These are phyloP conservation scores for Erpornis zantholeuca DNA, from an alignment of 2,113 vertebrate species.

Conservation along the genomic window DNA sequence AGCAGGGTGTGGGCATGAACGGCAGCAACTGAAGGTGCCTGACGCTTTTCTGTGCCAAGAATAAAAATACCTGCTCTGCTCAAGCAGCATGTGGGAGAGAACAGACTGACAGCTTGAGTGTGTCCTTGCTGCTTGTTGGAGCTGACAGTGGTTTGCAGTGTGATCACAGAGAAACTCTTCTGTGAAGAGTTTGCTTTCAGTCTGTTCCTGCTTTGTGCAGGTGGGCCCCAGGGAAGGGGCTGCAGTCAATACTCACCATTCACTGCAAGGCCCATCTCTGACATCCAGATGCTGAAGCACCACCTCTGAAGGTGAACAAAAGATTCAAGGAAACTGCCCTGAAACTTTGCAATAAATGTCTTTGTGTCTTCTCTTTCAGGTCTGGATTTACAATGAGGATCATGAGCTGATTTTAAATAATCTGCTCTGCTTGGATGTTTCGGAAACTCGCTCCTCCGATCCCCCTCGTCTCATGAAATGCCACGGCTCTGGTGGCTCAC, in stretches of 20 bases:
- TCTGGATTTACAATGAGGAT: conserved; percentile 92
- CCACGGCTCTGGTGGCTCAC: conserved; percentile 92
- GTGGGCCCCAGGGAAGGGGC: not conserved
- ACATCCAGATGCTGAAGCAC: not conserved
- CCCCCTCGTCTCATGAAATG: conserved; percentile 96
- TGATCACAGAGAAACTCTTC: not conserved
- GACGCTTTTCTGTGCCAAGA: not conserved
- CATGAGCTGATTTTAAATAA: conserved; percentile 88
- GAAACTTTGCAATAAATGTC: not conserved
- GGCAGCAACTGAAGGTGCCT: not conserved
- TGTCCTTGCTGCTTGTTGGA: not conserved
- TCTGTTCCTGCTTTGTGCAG: not conserved
- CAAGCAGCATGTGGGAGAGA: not conserved
- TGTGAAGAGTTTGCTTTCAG: not conserved
- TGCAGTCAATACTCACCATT: not conserved
- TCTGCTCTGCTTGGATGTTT: conserved; percentile 91
- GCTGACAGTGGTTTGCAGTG: not conserved
- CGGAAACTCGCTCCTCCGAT: conserved; percentile 86
- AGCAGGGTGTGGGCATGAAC: not conserved
- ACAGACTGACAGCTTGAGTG: not conserved
- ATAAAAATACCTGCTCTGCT: not conserved
- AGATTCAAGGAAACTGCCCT: not conserved
- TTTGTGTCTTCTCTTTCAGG: conserved; percentile 46
- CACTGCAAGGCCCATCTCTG: not conserved
- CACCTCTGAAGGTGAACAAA: not conserved